Conservation (phyloP, 2,888 invertebrate species). For the Sinohyriopsis cumingii region DNA sequence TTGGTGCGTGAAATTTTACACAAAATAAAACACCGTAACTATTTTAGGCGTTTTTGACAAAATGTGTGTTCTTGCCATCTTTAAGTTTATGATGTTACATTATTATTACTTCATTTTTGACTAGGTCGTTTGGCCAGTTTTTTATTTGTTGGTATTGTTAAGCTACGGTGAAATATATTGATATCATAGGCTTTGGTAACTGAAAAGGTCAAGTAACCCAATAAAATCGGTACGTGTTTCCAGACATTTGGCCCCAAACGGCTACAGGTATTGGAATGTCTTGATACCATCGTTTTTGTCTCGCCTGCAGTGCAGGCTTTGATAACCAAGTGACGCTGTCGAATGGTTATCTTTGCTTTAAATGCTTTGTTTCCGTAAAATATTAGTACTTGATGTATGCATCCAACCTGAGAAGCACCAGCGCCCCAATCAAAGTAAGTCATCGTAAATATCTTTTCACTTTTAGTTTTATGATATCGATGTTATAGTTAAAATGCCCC, state of each 20-base stretch:
- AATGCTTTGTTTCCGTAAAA: too few species aligned
- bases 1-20: background rate
- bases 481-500: too few species aligned
- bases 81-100: background rate
- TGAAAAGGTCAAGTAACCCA: background rate
- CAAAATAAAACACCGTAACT: background rate
- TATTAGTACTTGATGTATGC: too few species aligned
- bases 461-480: too few species aligned
- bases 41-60: background rate
- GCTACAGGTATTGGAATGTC: too few species aligned
- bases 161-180: background rate
- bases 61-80: background rate
- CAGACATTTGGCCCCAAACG: background rate
- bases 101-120: background rate
- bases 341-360: too few species aligned
- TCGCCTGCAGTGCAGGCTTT: too few species aligned
- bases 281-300: too few species aligned
- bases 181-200: background rate
- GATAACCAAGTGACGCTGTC: too few species aligned
- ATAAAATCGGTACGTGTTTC: background rate
- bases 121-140: background rate
- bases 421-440: too few species aligned
- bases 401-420: too few species aligned
- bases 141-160: background rate
- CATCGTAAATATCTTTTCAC: too few species aligned